Percentiles rank a stretch among this genome's conserved stretches.
These are phyloP conservation scores for Scolanthus callimorphus DNA, from an alignment of 92 coral and sea anemone species.

Conservation along the genomic window DNA sequence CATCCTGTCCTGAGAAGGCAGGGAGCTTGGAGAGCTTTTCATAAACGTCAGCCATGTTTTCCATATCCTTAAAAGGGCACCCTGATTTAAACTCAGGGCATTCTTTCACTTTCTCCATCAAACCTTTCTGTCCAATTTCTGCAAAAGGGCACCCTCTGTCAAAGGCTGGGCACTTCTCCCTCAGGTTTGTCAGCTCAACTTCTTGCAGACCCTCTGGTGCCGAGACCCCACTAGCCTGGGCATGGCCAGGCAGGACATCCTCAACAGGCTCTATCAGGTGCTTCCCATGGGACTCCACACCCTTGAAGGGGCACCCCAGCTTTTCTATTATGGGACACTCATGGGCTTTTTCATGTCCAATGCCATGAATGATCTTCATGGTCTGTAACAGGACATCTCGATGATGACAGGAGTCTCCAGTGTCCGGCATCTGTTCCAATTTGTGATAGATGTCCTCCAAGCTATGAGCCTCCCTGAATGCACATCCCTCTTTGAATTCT, in stretches of 20 bases:
- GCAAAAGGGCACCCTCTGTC: slow-evolving; percentile 70
- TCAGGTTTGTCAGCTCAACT: slow-evolving; percentile 37
- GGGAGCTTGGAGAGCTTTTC: slow-evolving; percentile 69
- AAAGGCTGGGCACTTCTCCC: slow-evolving; percentile 60
- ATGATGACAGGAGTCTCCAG: slow-evolving; percentile 65
- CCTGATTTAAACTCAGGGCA: slow-evolving; percentile 92
- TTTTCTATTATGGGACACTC: slow-evolving; percentile 83
- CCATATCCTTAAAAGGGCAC: slow-evolving; percentile 83
- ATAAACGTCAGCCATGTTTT: slow-evolving; percentile 64
- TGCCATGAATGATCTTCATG: slow-evolving; percentile 79
- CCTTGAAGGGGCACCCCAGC: slow-evolving; percentile 90
- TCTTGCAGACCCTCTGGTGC: slow-evolving; percentile 29
- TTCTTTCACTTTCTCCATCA: slow-evolving; percentile 26
- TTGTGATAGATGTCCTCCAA: slow-evolving; percentile 74
- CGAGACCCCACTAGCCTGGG: not conserved
- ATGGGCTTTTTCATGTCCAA: slow-evolving; percentile 64
- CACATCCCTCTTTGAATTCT: slow-evolving; percentile 91
- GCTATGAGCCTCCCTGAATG: slow-evolving; percentile 77
- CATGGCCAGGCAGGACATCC: slow-evolving; percentile 33
- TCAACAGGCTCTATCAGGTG: slow-evolving; percentile 60
- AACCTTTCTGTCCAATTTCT: slow-evolving; percentile 31
- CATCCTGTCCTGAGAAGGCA: slow-evolving; percentile 49
- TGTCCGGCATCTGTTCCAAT: slow-evolving; percentile 76
- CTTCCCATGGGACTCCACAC: slow-evolving; percentile 73
- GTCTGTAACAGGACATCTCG: slow-evolving; percentile 71